Evolutionary conservation across 2,797 vertebrate genomes (phyloP).

Genomic region (Bucorvus abyssinicus): DNA sequence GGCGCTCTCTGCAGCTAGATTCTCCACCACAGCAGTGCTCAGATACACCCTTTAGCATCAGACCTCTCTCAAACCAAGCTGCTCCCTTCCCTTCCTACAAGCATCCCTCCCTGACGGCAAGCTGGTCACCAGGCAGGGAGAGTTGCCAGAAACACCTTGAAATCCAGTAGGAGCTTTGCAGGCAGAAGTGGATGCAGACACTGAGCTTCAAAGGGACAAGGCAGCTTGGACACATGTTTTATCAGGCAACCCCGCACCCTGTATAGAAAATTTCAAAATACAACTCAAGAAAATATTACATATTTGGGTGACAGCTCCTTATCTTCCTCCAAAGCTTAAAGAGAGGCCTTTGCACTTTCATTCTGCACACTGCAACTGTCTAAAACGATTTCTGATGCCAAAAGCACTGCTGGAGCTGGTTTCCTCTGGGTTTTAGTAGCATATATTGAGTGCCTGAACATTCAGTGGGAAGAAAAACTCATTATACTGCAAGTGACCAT

Average conservation of each 20-base stretch:
- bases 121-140: background rate
- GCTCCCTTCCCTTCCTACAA: background rate
- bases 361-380: background rate
- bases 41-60: background rate
- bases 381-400: background rate
- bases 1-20: background rate
- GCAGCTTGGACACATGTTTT: background rate
- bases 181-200: background rate
- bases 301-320: background rate
- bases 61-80: background rate
- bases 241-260: background rate
- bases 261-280: background rate
- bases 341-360: background rate
- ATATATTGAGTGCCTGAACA: background rate
- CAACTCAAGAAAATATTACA: background rate
- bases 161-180: background rate
- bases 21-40: background rate
- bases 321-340: background rate
- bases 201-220: background rate
- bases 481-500: background rate
- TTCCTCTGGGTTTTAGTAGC: background rate
- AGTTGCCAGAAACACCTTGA: background rate
- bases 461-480: background rate
- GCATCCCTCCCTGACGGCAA: background rate
- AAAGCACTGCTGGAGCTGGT: background rate